phyloP scores from a whole-genome alignment of 2,888 invertebrate genomes.

The Nephrotoma guestfalica region DNA sequence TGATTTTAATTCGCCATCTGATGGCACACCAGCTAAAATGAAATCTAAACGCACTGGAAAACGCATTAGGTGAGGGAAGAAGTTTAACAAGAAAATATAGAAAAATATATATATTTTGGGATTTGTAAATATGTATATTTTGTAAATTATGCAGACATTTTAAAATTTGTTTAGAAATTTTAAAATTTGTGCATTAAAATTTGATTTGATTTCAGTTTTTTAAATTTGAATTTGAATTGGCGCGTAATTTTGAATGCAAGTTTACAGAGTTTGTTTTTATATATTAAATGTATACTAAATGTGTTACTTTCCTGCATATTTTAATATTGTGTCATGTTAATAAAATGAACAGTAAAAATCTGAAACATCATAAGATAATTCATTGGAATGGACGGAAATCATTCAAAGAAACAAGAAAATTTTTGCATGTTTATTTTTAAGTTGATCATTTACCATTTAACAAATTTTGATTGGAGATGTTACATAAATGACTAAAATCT shows the following conservation, averaged over 20 bases:
- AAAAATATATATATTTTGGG: background rate
- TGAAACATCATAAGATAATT: background rate
- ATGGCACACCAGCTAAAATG: slow-evolving; percentile 26
- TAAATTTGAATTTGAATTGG: background rate
- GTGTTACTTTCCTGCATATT: background rate
- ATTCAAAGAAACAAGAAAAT: background rate
- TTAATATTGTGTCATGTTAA: background rate
- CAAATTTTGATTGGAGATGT: background rate
- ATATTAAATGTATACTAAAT: background rate
- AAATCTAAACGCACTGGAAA: slow-evolving; percentile 24
- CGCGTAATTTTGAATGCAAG: background rate
- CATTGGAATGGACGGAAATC: background rate
- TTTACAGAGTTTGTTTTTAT: background rate
- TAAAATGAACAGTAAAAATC: background rate
- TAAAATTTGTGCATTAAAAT: background rate
- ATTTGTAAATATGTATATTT: slow-evolving; percentile 1
- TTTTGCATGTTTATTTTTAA: background rate
- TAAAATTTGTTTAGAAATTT: background rate
- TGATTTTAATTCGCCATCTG: slow-evolving; percentile 31
- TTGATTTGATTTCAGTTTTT: background rate
- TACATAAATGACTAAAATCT: background rate
- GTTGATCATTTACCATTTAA: background rate
- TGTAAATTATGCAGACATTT: background rate
- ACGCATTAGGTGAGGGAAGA: slow-evolving; percentile 36
- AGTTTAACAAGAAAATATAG: slow-evolving; percentile 1